Percentiles rank a stretch among this genome's conserved stretches.
phyloP scores from a whole-genome alignment of 2,113 vertebrate genomes.

The Emydocephalus ijimae region DNA sequence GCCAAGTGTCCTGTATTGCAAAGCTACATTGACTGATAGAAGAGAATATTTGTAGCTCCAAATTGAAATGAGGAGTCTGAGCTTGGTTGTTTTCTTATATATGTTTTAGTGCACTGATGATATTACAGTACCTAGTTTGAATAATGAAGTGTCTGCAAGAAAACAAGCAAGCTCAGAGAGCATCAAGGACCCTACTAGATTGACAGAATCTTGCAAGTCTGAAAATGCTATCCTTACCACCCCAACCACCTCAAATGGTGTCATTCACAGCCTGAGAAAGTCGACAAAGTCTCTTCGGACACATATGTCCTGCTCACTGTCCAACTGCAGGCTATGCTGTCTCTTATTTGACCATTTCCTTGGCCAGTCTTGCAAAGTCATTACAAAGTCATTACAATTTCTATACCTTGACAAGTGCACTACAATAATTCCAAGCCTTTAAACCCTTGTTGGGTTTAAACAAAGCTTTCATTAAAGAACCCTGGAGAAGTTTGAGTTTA shows the following conservation, averaged over 20 bases:
- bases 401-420: no score
- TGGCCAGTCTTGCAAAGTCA: not conserved
- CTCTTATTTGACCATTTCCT: not conserved
- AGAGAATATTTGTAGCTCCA: not conserved
- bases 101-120: not conserved
- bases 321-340: not conserved
- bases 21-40: not conserved
- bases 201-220: not conserved
- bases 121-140: not conserved
- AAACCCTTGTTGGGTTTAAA: not conserved
- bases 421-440: not conserved
- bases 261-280: not conserved
- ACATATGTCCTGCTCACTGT: not conserved
- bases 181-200: not conserved
- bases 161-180: not conserved
- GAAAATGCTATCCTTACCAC: not conserved
- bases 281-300: not conserved
- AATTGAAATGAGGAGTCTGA: not conserved
- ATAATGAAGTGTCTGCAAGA: not conserved
- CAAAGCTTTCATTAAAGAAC: not conserved
- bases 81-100: not conserved
- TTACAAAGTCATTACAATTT: not conserved
- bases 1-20: not conserved
- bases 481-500: not conserved
- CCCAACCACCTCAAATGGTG: no score